Conservation (phyloP, 2,888 invertebrate genomes). For the Melikaiella ostensackeni region DNA sequence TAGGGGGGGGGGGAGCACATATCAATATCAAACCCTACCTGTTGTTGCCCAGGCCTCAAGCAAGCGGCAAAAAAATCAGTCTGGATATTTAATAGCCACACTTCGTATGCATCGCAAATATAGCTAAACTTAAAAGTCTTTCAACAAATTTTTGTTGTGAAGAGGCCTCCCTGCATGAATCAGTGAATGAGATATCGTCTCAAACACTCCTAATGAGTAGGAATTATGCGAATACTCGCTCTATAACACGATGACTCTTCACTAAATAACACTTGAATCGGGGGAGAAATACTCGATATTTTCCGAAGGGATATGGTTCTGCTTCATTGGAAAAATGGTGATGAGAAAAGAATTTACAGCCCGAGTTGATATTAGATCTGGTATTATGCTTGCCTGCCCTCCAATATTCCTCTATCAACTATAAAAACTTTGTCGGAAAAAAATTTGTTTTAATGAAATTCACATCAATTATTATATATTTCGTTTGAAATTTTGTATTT, state of each 20-base stretch:
- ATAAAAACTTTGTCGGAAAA: neutral
- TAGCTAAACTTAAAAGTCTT: neutral
- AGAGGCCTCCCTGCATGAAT: neutral
- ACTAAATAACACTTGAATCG: conserved; percentile 32
- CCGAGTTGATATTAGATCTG: neutral
- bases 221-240: neutral
- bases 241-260: neutral
- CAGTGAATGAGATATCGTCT: neutral
- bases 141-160: neutral
- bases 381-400: neutral
- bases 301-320: conserved; percentile 1
- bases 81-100: too few species aligned
- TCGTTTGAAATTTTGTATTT: too few species aligned
- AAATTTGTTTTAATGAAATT: neutral
- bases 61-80: too few species aligned
- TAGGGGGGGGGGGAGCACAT: too few species aligned
- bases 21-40: too few species aligned
- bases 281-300: conserved; percentile 15
- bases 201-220: neutral
- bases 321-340: conserved; percentile 3
- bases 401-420: neutral
- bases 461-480: neutral
- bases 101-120: neutral
- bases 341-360: conserved; percentile 22
- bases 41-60: too few species aligned